phyloP scores from a whole-genome alignment of 2,797 vertebrate species.

The Hipposideros larvatus region DNA sequence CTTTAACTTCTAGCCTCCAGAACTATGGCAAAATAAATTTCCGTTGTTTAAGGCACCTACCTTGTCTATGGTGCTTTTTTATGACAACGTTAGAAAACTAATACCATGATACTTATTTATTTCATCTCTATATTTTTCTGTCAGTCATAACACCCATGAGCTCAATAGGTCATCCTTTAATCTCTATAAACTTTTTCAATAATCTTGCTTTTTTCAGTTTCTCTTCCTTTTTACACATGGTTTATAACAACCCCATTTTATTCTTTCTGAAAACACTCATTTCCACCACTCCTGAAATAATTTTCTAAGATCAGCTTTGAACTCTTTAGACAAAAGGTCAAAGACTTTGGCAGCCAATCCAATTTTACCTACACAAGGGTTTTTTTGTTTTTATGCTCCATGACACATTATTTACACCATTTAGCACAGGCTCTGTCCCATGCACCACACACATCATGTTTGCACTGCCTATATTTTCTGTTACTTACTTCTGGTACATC shows the following conservation, averaged over 20 bases:
- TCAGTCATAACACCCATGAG: not conserved
- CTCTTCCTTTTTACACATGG: not conserved
- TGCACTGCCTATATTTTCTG: not conserved
- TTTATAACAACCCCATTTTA: not conserved
- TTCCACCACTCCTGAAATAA: not conserved
- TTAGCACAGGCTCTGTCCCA: not conserved
- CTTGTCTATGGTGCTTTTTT: not conserved
- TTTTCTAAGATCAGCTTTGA: not conserved
- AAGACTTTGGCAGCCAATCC: not conserved
- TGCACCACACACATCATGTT: not conserved
- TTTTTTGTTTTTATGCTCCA: not conserved
- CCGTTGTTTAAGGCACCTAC: not conserved
- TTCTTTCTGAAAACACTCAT: not conserved
- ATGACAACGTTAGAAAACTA: not conserved
- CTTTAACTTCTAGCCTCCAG: not conserved
- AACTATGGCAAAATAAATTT: not conserved
- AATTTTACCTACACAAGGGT: not conserved
- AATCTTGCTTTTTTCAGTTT: not conserved
- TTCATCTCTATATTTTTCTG: not conserved
- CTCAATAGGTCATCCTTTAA: not conserved
- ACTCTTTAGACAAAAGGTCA: not conserved
- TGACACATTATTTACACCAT: not conserved
- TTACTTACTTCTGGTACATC: not conserved
- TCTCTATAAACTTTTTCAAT: not conserved
- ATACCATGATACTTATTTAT: not conserved